Evolutionary conservation across 2,113 vertebrate genomes (phyloP), one percentile per base, ranked within the genome.

Genomic region (Spilogale gracilis): DNA sequence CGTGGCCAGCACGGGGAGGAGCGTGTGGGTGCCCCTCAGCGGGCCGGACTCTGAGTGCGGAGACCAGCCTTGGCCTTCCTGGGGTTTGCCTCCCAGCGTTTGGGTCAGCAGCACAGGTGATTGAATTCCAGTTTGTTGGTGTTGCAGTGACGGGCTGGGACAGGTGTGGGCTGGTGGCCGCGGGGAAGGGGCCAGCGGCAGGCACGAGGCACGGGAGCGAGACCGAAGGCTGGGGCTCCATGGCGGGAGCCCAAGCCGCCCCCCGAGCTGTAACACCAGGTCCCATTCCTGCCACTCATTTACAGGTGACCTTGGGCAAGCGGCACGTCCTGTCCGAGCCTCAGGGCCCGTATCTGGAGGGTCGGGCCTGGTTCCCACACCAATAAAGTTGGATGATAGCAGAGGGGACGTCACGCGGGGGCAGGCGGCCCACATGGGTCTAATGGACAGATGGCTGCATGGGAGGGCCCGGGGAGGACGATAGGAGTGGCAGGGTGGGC

Each of bases 81-180:
- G 23, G 30, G 11, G 5, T 11, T 43, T 12, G 27, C 10, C 32
- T 0, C 32, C 14, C 0, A 1, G 65, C 14, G 45, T 1, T 3
- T n/a, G n/a, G 32, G 60, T 25, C 9, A 8, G 0, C 5, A 1
- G 54, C 1, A 23, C 7, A 54, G 79, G 3, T 8, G n/a, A 18
- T 50, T 43, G 2, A 11, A 4, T 45, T 7, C 17, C 17, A 32
- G 52, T 43, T 6, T 30, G 32, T 3, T 21, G 23, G 61, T 13
- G 43, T 43, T 13, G 11, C 50, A 14, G 5, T 3, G 18, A 38
- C 4, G 13, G 20, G 25, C 54, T 2, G 67, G 38, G 16, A 17
- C 38, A 12, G 61, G 32, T 0, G 0, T 1, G 32, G 27, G 48
- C 58, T 20, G 7, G 56, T 6, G 25, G 38, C 45, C 20, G 4